These are phyloP conservation scores for Chloebia gouldiae DNA, from an alignment of 2,113 vertebrate species.

Conservation along the genomic window DNA sequence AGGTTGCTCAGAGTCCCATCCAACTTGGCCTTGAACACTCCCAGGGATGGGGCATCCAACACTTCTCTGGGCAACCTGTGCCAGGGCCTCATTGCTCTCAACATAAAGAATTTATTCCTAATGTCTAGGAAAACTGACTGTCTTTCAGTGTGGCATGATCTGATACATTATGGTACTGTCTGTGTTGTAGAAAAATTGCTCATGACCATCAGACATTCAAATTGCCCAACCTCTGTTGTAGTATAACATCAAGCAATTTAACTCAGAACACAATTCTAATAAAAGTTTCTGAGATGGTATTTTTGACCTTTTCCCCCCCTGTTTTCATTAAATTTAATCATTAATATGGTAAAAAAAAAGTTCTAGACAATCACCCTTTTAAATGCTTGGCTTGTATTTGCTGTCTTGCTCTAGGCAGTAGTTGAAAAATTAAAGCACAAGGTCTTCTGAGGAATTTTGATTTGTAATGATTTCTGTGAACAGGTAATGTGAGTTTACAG, in stretches of 20 bases:
- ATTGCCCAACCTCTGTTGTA: background rate
- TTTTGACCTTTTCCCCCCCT: background rate
- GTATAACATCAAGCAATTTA: background rate
- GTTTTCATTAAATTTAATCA: background rate
- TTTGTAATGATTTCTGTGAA: background rate
- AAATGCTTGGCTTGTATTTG: background rate
- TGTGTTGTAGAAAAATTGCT: background rate
- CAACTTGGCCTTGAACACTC: background rate
- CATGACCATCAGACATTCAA: background rate
- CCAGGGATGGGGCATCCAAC: background rate
- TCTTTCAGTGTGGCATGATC: background rate
- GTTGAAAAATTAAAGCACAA: background rate
- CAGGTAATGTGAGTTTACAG: background rate
- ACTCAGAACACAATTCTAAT: background rate
- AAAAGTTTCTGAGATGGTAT: background rate
- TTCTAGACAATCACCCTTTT: background rate
- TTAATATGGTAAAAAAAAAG: background rate
- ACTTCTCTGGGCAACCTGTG: background rate
- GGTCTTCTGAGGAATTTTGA: background rate
- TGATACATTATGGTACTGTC: background rate
- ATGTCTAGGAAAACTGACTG: background rate
- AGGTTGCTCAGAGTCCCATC: background rate
- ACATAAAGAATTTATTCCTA: background rate
- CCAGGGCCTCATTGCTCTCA: background rate
- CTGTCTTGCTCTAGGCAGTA: background rate